phyloP scores from a whole-genome alignment of 2,113 vertebrate genomes.

The Machaerirhynchus nigripectus region DNA sequence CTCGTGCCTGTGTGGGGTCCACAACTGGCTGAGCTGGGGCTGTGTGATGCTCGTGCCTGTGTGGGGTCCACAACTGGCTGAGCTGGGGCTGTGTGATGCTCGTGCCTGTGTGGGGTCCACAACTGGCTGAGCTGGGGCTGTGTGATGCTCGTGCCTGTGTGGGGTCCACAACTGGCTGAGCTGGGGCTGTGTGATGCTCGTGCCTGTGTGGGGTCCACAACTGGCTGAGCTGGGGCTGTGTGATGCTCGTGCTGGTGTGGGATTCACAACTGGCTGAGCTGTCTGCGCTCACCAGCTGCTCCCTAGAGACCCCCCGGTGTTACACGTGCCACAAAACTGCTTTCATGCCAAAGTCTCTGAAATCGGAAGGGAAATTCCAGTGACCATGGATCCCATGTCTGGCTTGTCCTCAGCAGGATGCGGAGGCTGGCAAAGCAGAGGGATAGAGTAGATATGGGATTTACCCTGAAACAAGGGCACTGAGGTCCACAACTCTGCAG shows the following conservation, averaged over 20 bases:
- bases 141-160: background rate
- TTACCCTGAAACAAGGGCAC: background rate
- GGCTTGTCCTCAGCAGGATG: background rate
- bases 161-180: background rate
- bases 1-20: background rate
- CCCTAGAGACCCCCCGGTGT: rapidly evolving
- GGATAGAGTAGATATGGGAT: rapidly evolving
- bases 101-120: background rate
- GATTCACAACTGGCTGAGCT: background rate
- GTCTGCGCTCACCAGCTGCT: background rate
- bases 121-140: background rate
- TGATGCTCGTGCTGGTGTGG: background rate
- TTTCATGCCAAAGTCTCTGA: background rate
- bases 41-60: background rate
- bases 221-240: background rate
- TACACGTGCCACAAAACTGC: background rate
- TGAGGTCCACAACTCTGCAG: background rate
- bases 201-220: background rate
- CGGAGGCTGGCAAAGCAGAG: background rate
- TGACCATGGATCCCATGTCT: rapidly evolving
- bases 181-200: background rate
- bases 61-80: background rate
- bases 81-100: background rate
- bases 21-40: background rate
- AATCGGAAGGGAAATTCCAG: background rate